A percentile compares a stretch with the other conserved stretches of the same genome.
Evolutionary conservation across 2,113 vertebrate genomes (phyloP).

Genomic region (Oriolus oriolus): DNA sequence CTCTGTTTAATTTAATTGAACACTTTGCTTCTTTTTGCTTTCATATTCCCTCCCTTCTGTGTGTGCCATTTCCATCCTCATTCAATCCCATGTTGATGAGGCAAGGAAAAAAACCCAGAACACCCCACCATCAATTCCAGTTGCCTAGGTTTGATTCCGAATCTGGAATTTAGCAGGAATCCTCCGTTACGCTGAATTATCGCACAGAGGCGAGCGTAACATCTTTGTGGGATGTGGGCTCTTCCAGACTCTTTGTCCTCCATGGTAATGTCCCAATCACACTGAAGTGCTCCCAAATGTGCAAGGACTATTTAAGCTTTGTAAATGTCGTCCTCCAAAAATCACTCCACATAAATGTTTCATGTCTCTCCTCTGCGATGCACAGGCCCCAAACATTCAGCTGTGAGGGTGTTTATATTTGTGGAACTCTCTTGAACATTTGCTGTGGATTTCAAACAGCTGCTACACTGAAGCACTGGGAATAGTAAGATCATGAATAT

Average conservation of each 20-base stretch:
- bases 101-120: background rate
- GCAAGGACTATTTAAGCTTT: constrained; percentile 64
- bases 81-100: background rate
- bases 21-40: background rate
- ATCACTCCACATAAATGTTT: constrained; percentile 74
- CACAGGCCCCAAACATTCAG: constrained; percentile 69
- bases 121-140: background rate
- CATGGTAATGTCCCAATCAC: constrained; percentile 62
- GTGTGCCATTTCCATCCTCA: background rate
- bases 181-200: constrained; percentile 30
- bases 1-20: background rate
- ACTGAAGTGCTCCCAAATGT: constrained; percentile 66
- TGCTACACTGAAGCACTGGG: constrained; percentile 83
- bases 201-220: background rate
- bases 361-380: constrained; percentile 66
- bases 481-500: constrained; percentile 93
- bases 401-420: constrained; percentile 81
- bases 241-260: constrained; percentile 60
- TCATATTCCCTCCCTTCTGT: background rate
- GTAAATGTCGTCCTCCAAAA: constrained; percentile 67
- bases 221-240: constrained; percentile 32
- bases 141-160: background rate
- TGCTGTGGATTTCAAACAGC: constrained; percentile 85
- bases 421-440: constrained; percentile 84
- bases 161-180: constrained; percentile 53